These are phyloP conservation scores for Drosophila mauritiana DNA, from an alignment of 1,140 invertebrate species.

Conservation along the genomic window DNA sequence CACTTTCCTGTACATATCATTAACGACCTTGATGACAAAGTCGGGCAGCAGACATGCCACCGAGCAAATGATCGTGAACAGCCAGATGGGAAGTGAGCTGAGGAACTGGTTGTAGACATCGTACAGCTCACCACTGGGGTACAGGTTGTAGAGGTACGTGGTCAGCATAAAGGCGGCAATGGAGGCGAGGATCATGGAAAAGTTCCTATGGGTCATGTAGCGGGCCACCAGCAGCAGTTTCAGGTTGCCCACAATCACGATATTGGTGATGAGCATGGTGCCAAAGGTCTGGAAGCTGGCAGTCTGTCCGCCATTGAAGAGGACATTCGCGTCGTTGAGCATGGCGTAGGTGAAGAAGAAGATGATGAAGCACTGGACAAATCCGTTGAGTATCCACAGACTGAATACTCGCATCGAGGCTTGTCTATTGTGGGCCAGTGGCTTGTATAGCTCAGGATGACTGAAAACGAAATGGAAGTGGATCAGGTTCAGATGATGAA, in stretches of 20 bases:
- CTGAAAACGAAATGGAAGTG: slow-evolving; percentile 81
- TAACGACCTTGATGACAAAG: slow-evolving; percentile 56
- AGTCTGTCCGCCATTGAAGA: slow-evolving; percentile 83
- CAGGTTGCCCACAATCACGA: slow-evolving; percentile 85
- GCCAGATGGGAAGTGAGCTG: slow-evolving; percentile 86
- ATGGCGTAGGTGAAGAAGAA: slow-evolving; percentile 84
- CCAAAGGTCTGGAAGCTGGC: slow-evolving; percentile 85
- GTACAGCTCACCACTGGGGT: slow-evolving; percentile 86
- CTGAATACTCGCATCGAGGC: slow-evolving; percentile 87
- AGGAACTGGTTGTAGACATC: slow-evolving; percentile 87
- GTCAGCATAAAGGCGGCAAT: slow-evolving; percentile 86
- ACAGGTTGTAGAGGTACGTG: slow-evolving; percentile 87
- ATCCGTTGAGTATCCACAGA: slow-evolving; percentile 87
- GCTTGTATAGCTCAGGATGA: slow-evolving; percentile 89
- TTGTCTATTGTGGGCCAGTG: slow-evolving; percentile 87
- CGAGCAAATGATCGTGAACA: slow-evolving; percentile 86
- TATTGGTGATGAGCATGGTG: slow-evolving; percentile 85
- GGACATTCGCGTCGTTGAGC: slow-evolving; percentile 77
- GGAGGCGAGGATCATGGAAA: slow-evolving; percentile 86
- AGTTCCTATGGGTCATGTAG: slow-evolving; percentile 87
- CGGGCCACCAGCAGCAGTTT: slow-evolving; percentile 88
- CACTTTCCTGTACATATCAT: slow-evolving; percentile 48
- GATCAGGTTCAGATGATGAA: neutral
- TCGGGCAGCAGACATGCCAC: slow-evolving; percentile 87
- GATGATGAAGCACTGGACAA: slow-evolving; percentile 85